Conservation (phyloP, 2,113 vertebrate species). For the Paradoxurus hermaphroditus region DNA sequence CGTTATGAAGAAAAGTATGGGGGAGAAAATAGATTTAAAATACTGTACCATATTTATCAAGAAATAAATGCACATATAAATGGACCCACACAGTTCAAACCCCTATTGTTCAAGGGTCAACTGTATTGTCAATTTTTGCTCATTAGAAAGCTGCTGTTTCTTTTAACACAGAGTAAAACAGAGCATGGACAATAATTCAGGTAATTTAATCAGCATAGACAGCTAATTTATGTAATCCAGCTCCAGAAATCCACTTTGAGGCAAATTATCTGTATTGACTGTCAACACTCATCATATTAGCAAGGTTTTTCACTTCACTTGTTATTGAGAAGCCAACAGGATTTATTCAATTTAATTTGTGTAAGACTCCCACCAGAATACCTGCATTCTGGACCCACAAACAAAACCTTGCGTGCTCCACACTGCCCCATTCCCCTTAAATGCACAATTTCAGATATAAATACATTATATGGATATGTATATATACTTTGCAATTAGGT, state of each 20-base stretch:
- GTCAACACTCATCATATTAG: slow-evolving; percentile 38
- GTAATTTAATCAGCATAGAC: slow-evolving; percentile 18
- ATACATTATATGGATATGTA: not conserved
- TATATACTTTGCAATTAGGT: not conserved
- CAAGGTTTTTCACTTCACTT: not conserved
- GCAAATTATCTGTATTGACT: slow-evolving; percentile 35
- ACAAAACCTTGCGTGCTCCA: not conserved
- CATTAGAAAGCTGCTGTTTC: not conserved
- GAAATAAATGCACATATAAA: not conserved
- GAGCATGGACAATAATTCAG: not conserved
- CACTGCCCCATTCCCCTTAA: not conserved
- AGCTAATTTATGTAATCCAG: slow-evolving; percentile 45
- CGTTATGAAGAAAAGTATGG: not conserved
- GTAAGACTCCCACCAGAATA: not conserved
- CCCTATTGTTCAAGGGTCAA: not conserved
- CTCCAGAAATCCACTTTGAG: slow-evolving; percentile 19
- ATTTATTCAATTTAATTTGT: not conserved
- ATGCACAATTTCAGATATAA: not conserved
- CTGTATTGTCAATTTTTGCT: not conserved
- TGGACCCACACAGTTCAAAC: not conserved
- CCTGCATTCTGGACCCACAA: not conserved
- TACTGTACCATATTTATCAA: not conserved
- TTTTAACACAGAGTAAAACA: not conserved
- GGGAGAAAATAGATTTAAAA: not conserved
- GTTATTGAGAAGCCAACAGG: not conserved